Base-by-base conservation (phyloP, 2,888 invertebrate species). In the Strigamia maritima region DNA sequence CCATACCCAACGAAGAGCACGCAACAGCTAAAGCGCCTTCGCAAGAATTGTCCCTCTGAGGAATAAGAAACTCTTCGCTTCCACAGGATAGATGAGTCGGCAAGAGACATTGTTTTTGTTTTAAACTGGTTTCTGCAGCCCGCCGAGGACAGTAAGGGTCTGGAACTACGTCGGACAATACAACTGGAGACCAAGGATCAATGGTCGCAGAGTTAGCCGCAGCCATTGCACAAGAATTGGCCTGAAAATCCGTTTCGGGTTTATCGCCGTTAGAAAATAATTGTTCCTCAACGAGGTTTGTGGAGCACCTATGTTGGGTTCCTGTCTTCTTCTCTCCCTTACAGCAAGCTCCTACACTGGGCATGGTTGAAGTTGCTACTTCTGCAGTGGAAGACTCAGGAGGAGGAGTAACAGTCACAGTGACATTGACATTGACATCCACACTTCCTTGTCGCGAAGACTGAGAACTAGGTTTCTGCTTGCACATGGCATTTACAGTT, bases 11-110 rank as follows among this genome's bases (percentile, higher is more conserved):
- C 2, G 77, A 49, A 2, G 49, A 26, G 31, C 76, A 75, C 4
- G 44, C 44, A 1, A 44, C 16, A 3, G 77, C 38, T 4, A 12
- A 6, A 16, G 44, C 26, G 10, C 77, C 77, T 16, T 77, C 28
- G 28, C 28, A 65, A 0, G n/a, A 24, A 10, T 10, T 60, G 1
- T 78, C 78, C 3, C 60, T 60, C 14, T 28, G 31, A 19, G 78
- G 78, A 0, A 78, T 26, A 19, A 78, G 78, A 1, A 65, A 78
- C 16, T 78, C 78, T 22, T 78, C 78, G 60, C 78, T 78, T 4
- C 78, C 78, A 19, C 78, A 35, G 7, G 78, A 35, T 7, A 78
- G 7, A 22, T 78, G 65, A 1, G 70, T 2, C 0, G 77, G 54
- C 54, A 54, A 19, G 0, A 70, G 28, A 12, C 70, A 70, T 12